Evolutionary conservation across 2,113 vertebrate genomes (phyloP).

Genomic region (Diglossa brunneiventris): DNA sequence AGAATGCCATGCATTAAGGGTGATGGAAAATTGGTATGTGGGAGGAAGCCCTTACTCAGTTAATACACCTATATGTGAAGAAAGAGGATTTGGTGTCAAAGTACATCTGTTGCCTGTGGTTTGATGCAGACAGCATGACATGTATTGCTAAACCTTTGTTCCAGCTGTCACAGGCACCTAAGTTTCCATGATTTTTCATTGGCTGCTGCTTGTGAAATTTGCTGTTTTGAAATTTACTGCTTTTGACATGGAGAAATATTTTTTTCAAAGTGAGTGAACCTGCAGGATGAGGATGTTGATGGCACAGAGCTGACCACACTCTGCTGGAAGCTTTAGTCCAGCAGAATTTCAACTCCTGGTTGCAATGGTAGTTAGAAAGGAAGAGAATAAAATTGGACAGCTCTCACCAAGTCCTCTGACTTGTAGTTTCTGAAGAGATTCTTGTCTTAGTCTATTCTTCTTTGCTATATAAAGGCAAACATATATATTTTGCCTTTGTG

Average conservation of each 20-base stretch:
- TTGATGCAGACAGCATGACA: background rate
- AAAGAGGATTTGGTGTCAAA: constrained; percentile 24
- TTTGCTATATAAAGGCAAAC: background rate
- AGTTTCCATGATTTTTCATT: background rate
- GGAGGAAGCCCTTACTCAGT: background rate
- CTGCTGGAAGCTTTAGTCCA: background rate
- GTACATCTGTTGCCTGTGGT: background rate
- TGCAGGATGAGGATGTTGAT: background rate
- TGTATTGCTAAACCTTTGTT: background rate
- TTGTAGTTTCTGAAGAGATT: background rate
- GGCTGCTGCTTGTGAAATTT: background rate
- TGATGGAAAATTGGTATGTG: background rate
- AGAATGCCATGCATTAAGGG: background rate
- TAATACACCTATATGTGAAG: constrained; percentile 18
- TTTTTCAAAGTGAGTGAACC: background rate
- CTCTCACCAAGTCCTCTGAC: background rate
- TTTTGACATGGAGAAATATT: background rate
- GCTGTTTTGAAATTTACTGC: background rate
- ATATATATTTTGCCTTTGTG: background rate
- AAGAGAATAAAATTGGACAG: background rate
- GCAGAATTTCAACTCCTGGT: background rate
- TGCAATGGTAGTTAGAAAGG: background rate
- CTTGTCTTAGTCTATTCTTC: background rate
- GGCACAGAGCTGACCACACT: background rate
- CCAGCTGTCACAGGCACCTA: background rate